phyloP scores from a whole-genome alignment of 2,113 vertebrate species.

The Calidris pygmaea region DNA sequence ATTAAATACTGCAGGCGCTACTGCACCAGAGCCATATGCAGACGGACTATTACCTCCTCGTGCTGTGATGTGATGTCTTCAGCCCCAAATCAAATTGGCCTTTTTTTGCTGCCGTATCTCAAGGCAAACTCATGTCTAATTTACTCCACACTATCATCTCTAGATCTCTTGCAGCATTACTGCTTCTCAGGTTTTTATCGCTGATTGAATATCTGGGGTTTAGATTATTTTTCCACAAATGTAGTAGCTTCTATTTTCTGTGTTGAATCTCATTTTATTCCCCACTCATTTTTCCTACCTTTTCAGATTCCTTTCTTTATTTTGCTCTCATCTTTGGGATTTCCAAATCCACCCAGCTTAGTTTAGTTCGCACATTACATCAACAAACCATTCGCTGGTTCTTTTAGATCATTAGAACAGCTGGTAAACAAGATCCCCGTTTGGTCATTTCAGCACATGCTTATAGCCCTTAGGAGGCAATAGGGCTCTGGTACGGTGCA shows the following conservation, averaged over 20 bases:
- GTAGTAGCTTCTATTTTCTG: slow-evolving; percentile 35
- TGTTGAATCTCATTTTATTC: slow-evolving; percentile 49
- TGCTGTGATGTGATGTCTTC: slow-evolving; percentile 46
- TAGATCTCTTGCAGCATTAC: slow-evolving; percentile 55
- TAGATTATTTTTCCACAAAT: slow-evolving; percentile 57
- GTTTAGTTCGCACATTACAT: not conserved
- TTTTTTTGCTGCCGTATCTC: slow-evolving; percentile 61
- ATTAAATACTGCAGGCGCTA: slow-evolving; percentile 69
- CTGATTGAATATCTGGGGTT: slow-evolving; percentile 59
- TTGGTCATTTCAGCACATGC: not conserved
- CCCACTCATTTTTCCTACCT: not conserved
- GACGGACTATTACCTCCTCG: slow-evolving; percentile 45
- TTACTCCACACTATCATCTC: slow-evolving; percentile 52
- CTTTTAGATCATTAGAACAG: not conserved
- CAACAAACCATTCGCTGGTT: not conserved
- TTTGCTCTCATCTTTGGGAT: not conserved
- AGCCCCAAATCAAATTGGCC: slow-evolving; percentile 66
- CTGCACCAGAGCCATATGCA: slow-evolving; percentile 41
- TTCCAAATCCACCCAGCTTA: not conserved
- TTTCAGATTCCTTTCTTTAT: slow-evolving; percentile 1
- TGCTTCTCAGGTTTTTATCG: slow-evolving; percentile 29
- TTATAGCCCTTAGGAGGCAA: not conserved
- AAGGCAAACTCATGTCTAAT: slow-evolving; percentile 70
- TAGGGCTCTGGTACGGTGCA: not conserved
- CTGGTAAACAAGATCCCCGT: not conserved